Conservation (phyloP, 2,113 vertebrate species). For the Pituophis catenifer region DNA sequence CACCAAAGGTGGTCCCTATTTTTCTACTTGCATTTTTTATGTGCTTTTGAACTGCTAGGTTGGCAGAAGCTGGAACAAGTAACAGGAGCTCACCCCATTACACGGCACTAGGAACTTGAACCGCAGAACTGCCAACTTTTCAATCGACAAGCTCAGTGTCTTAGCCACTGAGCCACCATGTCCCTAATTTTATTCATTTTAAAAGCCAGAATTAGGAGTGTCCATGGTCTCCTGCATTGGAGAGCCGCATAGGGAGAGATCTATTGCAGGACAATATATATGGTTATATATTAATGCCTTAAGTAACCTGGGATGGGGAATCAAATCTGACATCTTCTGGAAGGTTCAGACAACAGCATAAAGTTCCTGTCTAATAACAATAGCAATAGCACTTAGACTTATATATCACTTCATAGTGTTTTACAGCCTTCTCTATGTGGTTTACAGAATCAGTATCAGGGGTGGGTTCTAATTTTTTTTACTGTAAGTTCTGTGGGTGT, state of each 20-base stretch:
- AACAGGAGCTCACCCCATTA: too few species aligned
- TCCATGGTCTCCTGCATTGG: background rate
- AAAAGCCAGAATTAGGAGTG: background rate
- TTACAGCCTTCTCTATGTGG: background rate
- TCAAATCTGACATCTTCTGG: background rate
- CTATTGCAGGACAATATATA: background rate
- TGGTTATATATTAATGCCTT: background rate
- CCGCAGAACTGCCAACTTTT: too few species aligned
- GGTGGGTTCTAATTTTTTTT: too few species aligned
- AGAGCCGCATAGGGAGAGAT: background rate
- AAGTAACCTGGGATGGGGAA: background rate
- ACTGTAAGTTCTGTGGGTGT: too few species aligned
- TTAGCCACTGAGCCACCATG: too few species aligned
- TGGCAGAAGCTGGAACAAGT: too few species aligned
- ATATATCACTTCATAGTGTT: background rate
- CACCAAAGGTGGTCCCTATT: too few species aligned
- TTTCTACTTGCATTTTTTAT: too few species aligned
- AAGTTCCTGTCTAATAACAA: background rate
- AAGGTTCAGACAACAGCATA: background rate
- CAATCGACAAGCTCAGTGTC: too few species aligned
- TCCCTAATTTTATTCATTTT: background rate
- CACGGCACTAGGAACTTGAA: too few species aligned
- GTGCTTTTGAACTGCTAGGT: too few species aligned
- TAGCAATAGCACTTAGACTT: background rate
- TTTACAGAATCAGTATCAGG: background rate